Percentiles rank a stretch among this genome's conserved stretches.
Evolutionary conservation across 2,888 invertebrate species (phyloP).

Genomic region (Ametastegia equiseti): DNA sequence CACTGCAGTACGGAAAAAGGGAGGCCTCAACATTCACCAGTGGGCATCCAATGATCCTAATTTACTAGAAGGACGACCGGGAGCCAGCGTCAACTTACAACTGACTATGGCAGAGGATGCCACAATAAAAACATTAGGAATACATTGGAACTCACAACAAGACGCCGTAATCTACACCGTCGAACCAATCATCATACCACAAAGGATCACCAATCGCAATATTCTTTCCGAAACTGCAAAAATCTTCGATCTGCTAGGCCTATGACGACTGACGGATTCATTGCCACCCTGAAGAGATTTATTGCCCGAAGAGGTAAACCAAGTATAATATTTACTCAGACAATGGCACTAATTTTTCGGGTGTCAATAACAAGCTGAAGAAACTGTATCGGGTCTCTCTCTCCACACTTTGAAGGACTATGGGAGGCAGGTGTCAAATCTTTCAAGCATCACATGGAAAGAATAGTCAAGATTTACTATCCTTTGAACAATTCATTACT

Average conservation of each 20-base stretch:
- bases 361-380: conserved; percentile 2
- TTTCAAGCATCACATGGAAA: conserved; percentile 61
- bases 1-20: conserved; percentile 27
- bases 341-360: conserved; percentile 19
- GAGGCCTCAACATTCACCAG: conserved; percentile 52
- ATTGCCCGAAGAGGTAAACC: conserved; percentile 29
- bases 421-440: conserved; percentile 59
- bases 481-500: conserved; percentile 57
- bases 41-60: conserved; percentile 56
- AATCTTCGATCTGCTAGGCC: conserved; percentile 58
- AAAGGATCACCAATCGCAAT: conserved; percentile 51
- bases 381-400: conserved; percentile 35
- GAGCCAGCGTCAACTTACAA: conserved; percentile 36
- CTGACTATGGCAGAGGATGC: conserved; percentile 28
- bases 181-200: not conserved
- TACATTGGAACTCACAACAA: conserved; percentile 49
- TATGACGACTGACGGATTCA: conserved; percentile 47
- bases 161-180: conserved; percentile 52
- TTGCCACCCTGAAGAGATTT: conserved; percentile 40
- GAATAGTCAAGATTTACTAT: conserved; percentile 54
- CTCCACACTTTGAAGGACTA: conserved; percentile 53
- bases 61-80: conserved; percentile 41
- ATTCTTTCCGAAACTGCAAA: conserved; percentile 57
- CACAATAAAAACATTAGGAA: conserved; percentile 51
- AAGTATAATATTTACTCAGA: not conserved